phyloP scores from a whole-genome alignment of 2,797 vertebrate genomes.

The Clarias fuscus region DNA sequence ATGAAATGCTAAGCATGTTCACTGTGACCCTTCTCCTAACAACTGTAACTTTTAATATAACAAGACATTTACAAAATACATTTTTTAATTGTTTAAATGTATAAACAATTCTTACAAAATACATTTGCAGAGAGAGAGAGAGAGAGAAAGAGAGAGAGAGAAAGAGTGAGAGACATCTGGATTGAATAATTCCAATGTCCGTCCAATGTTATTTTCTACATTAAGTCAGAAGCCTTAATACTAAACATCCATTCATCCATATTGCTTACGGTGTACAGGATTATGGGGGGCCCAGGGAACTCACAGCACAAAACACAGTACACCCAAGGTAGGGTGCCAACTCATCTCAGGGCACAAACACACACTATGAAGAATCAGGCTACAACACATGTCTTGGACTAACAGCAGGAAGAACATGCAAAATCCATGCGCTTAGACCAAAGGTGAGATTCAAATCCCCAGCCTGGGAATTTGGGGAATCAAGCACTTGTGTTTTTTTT shows the following conservation, averaged over 20 bases:
- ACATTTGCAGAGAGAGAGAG: not conserved
- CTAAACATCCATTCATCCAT: not conserved
- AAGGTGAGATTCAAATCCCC: no score
- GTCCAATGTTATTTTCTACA: conserved; percentile 16
- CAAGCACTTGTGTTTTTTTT: not conserved
- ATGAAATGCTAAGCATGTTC: not conserved
- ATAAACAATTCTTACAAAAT: not conserved
- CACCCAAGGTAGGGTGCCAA: no score
- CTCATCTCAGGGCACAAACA: no score
- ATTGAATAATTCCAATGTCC: not conserved
- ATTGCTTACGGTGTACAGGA: no score
- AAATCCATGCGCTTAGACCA: no score
- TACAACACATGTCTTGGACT: no score
- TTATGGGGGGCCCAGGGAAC: no score
- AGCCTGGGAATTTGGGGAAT: not conserved
- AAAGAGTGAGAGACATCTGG: not conserved
- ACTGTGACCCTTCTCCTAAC: not conserved
- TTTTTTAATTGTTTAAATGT: no score
- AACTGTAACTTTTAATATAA: not conserved
- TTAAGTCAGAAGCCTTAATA: not conserved
- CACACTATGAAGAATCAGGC: no score
- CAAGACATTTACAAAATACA: not conserved
- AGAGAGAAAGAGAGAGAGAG: not conserved
- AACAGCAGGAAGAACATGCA: no score
- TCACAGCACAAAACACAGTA: no score